phyloP scores from a whole-genome alignment of 1,140 invertebrate species.

The Scaptomyza pallida region DNA sequence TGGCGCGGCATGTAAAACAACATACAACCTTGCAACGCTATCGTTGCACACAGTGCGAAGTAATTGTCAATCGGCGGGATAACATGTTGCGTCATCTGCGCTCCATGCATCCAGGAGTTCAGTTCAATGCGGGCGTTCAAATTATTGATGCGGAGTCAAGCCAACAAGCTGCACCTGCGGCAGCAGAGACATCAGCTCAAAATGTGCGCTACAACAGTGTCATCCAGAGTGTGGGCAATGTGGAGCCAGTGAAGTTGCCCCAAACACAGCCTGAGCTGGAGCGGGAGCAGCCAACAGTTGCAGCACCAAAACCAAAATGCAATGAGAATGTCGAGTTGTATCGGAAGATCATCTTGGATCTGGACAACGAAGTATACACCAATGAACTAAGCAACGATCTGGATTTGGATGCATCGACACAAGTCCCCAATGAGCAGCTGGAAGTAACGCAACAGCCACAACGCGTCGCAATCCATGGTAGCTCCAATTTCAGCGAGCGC shows the following conservation, averaged over 20 bases:
- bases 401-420: constrained; percentile 35
- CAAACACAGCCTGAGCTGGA: neutral
- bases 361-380: constrained; percentile 71
- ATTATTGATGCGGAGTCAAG: constrained; percentile 4
- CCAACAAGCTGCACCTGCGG: neutral
- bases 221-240: constrained; percentile 75
- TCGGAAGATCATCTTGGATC: constrained; percentile 73
- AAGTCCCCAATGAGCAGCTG: constrained; percentile 3
- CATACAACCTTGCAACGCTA: constrained; percentile 85
- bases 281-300: constrained; percentile 5
- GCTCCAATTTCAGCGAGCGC: constrained; percentile 64
- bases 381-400: constrained; percentile 39
- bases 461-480: constrained; percentile 22
- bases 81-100: constrained; percentile 87
- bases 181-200: constrained; percentile 8
- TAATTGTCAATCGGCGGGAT: constrained; percentile 87
- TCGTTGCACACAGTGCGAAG: constrained; percentile 86
- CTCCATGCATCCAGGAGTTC: constrained; percentile 86
- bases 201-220: constrained; percentile 62
- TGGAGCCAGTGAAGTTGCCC: constrained; percentile 54
- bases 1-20: constrained; percentile 59
- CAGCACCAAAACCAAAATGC: constrained; percentile 19
- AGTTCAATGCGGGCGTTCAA: constrained; percentile 49
- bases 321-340: constrained; percentile 72
- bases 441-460: constrained; percentile 22